phyloP scores from a whole-genome alignment of 2,888 invertebrate genomes.

The Tanypteryx hageni region DNA sequence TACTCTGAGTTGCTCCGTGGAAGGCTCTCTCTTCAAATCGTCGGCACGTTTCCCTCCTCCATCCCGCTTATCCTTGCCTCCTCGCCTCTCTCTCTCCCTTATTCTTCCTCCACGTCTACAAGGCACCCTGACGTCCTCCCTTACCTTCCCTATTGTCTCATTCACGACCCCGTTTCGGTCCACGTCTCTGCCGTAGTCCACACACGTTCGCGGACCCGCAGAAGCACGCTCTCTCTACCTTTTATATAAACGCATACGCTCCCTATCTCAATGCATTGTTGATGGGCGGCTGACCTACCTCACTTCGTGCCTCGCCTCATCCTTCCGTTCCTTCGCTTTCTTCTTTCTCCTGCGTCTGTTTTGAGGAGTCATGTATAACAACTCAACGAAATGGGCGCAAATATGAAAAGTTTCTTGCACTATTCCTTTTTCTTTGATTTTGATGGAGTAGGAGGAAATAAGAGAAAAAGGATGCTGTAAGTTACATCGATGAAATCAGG shows the following conservation, averaged over 20 bases:
- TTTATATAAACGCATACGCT: conserved; percentile 29
- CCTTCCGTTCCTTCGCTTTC: not conserved
- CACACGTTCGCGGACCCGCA: not conserved
- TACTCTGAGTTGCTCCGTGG: not conserved
- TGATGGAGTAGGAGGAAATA: too few species aligned
- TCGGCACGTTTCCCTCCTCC: not conserved
- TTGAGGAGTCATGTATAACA: not conserved
- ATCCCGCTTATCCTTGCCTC: not conserved
- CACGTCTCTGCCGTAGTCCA: not conserved
- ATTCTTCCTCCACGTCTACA: not conserved
- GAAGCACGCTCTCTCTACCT: not conserved
- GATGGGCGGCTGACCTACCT: conserved; percentile 7
- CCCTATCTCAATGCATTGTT: conserved; percentile 13
- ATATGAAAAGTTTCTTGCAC: not conserved
- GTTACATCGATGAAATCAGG: too few species aligned
- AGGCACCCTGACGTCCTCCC: not conserved
- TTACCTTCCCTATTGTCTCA: conserved; percentile 11
- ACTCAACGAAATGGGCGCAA: not conserved
- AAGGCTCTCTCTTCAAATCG: not conserved
- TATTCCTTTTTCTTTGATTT: not conserved
- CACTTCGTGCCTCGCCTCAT: not conserved
- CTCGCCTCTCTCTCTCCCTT: not conserved
- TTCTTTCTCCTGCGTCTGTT: not conserved
- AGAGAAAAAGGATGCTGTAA: too few species aligned
- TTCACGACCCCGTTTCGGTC: conserved; percentile 22